These are phyloP conservation scores for Drosophila neonasuta DNA, from an alignment of 2,888 invertebrate species.

Conservation along the genomic window DNA sequence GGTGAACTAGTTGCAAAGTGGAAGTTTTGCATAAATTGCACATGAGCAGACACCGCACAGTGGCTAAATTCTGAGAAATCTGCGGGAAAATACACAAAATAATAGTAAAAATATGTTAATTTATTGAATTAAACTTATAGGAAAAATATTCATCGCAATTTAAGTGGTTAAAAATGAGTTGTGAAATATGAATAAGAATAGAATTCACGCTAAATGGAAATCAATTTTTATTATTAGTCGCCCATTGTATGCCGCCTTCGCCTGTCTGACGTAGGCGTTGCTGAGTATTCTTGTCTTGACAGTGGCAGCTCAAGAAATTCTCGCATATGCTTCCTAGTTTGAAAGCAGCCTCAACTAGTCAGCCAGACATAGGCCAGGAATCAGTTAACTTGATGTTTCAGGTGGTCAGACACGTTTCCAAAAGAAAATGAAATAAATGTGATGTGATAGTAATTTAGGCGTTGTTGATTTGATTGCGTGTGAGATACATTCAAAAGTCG, in stretches of 20 bases:
- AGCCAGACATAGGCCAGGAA: constrained; percentile 24
- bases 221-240: not conserved
- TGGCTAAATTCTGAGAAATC: constrained; percentile 13
- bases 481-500: constrained; percentile 13
- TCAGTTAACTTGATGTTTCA: constrained; percentile 21
- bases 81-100: not conserved
- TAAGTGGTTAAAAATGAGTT: not conserved
- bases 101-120: not conserved
- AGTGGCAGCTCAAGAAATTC: constrained; percentile 13
- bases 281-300: constrained; percentile 29
- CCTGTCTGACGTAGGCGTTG: constrained; percentile 23
- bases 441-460: constrained; percentile 1
- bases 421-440: constrained; percentile 15
- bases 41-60: constrained; percentile 41
- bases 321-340: constrained; percentile 47
- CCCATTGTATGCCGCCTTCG: constrained; percentile 22
- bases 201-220: not conserved
- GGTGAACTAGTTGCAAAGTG: constrained; percentile 73
- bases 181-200: not conserved
- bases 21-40: constrained; percentile 67
- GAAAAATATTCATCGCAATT: too few relatives aligned
- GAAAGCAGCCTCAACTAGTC: constrained; percentile 23
- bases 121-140: not conserved
- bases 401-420: constrained; percentile 35
- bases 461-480: constrained; percentile 25